Evolutionary conservation across 2,797 vertebrate species (phyloP).

Genomic region (Telmatherina bonti): DNA sequence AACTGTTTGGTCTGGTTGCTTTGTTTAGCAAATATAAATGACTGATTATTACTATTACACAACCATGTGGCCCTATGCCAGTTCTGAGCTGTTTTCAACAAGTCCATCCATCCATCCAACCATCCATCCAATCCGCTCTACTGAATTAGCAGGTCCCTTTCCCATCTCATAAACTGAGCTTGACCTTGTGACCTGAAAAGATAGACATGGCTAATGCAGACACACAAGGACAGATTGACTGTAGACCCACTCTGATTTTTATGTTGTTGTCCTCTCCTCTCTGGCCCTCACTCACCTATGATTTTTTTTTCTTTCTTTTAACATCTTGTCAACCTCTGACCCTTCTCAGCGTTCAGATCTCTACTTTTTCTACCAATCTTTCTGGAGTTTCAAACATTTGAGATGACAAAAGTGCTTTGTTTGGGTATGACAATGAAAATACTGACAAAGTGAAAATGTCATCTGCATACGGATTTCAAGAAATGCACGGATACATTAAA

Average conservation of each 20-base stretch:
- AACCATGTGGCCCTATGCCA: conserved; percentile 67
- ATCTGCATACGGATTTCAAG: conserved; percentile 16
- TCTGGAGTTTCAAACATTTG: conserved; percentile 3
- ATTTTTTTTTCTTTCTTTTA: conserved; percentile 11
- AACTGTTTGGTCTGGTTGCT: conserved; percentile 52
- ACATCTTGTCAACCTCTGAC: conserved; percentile 1
- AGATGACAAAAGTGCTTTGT: conserved; percentile 5
- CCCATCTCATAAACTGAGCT: conserved; percentile 68
- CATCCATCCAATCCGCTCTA: conserved; percentile 73
- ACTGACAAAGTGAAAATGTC: background rate
- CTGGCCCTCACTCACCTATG: conserved; percentile 21
- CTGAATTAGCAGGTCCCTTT: conserved; percentile 83
- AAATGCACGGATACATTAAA: conserved; percentile 27
- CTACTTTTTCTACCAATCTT: background rate
- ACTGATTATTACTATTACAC: conserved; percentile 78
- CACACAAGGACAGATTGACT: conserved; percentile 32
- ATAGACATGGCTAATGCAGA: conserved; percentile 47
- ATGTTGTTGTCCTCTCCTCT: conserved; percentile 24
- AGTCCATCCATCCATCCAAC: conserved; percentile 74
- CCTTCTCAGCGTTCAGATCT: conserved; percentile 14
- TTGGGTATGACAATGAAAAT: background rate
- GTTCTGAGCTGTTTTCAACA: conserved; percentile 73
- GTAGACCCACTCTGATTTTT: conserved; percentile 35
- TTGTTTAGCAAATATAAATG: conserved; percentile 73
- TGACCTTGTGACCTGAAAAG: conserved; percentile 59